A percentile compares a stretch with the other conserved stretches of the same genome.
These are phyloP conservation scores for Nomada goodeniana DNA, from an alignment of 2,888 invertebrate species.

Conservation along the genomic window DNA sequence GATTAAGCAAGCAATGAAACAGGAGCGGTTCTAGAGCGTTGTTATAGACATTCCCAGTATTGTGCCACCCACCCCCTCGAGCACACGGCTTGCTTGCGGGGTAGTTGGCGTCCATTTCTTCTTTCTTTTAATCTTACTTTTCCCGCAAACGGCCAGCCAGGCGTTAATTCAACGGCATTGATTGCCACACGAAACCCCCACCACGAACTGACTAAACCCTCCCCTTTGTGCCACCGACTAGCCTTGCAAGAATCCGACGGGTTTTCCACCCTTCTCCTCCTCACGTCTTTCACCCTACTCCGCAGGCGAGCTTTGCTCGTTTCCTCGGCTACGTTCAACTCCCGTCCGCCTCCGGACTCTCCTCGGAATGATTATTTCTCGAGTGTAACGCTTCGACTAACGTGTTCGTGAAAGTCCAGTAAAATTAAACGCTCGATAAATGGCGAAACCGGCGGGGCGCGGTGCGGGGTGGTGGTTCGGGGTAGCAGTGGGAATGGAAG, in stretches of 20 bases:
- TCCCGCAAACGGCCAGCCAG: slow-evolving; percentile 83
- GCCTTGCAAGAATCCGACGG: slow-evolving; percentile 53
- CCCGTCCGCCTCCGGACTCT: slow-evolving; percentile 22
- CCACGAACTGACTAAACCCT: slow-evolving; percentile 49
- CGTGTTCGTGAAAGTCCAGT: slow-evolving; percentile 35
- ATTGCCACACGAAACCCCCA: slow-evolving; percentile 81
- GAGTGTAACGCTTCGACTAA: slow-evolving; percentile 52
- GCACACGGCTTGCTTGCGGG: slow-evolving; percentile 48
- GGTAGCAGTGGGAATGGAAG: background rate
- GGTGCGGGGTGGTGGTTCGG: background rate
- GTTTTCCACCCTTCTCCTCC: slow-evolving; percentile 57
- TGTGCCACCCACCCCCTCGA: slow-evolving; percentile 38
- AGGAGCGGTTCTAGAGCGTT: slow-evolving; percentile 67
- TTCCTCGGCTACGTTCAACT: slow-evolving; percentile 64
- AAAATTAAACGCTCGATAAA: slow-evolving; percentile 47
- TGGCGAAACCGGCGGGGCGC: background rate
- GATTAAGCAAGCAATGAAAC: slow-evolving; percentile 74
- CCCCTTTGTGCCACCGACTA: slow-evolving; percentile 25
- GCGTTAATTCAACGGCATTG: slow-evolving; percentile 84
- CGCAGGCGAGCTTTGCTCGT: slow-evolving; percentile 29
- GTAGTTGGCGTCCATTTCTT: slow-evolving; percentile 82
- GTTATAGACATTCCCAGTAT: slow-evolving; percentile 71
- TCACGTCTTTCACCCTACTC: background rate
- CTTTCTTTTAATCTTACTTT: slow-evolving; percentile 84
- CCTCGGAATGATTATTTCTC: slow-evolving; percentile 66